phyloP scores from a whole-genome alignment of 2,113 vertebrate genomes.

The Pygoscelis adeliae region DNA sequence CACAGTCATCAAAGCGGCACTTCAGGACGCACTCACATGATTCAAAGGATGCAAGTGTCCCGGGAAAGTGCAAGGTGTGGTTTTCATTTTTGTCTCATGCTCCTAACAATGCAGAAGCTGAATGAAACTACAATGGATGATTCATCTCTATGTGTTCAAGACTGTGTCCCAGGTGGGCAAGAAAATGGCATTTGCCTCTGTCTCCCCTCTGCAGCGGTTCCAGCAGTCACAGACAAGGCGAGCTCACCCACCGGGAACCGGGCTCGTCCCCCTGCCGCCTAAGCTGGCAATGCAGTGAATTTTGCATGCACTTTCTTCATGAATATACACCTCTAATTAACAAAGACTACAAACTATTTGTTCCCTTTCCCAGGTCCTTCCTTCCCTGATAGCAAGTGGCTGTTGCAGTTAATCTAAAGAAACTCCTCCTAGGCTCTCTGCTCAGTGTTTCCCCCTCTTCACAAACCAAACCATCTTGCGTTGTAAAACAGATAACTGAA shows the following conservation, averaged over 20 bases:
- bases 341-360: background rate
- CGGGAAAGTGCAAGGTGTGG: background rate
- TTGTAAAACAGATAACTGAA: constrained; percentile 24
- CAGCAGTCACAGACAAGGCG: background rate
- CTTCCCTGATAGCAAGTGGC: background rate
- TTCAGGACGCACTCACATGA: background rate
- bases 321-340: background rate
- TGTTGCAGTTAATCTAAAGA: background rate
- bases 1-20: fast-evolving
- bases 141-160: background rate
- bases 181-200: background rate
- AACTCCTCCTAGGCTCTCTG: background rate
- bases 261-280: background rate
- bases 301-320: background rate
- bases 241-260: background rate
- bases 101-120: background rate
- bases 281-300: background rate
- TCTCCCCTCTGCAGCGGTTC: background rate
- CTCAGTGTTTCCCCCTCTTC: background rate
- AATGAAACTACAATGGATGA: background rate
- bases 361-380: background rate
- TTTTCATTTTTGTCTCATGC: background rate
- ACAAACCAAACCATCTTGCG: background rate
- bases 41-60: background rate
- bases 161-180: fast-evolving